phyloP scores from a whole-genome alignment of 1,140 invertebrate species.

The Plectrocnemia conspersa region DNA sequence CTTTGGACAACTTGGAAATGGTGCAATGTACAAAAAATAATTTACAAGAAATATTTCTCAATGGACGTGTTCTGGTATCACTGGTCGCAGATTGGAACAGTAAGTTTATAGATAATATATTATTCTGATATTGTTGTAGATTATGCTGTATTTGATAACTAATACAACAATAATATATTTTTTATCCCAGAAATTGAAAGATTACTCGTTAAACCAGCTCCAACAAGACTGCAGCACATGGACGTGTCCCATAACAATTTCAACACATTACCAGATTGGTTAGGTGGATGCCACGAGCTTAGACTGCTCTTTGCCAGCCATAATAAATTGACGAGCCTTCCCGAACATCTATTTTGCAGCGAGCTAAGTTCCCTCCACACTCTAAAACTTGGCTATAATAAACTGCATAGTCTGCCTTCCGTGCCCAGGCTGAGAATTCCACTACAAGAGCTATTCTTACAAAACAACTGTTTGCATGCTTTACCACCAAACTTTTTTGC shows the following conservation, averaged over 20 bases:
- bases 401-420: slow-evolving; percentile 63
- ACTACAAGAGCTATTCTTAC: slow-evolving; percentile 66
- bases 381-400: slow-evolving; percentile 71
- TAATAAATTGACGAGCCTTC: slow-evolving; percentile 64
- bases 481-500: slow-evolving; percentile 72
- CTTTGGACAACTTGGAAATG: slow-evolving; percentile 63
- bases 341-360: slow-evolving; percentile 67
- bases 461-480: slow-evolving; percentile 69
- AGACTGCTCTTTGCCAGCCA: slow-evolving; percentile 69
- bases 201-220: slow-evolving; percentile 59
- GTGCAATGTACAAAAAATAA: slow-evolving; percentile 69
- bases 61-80: slow-evolving; percentile 61
- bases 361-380: slow-evolving; percentile 65
- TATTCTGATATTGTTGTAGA: neutral
- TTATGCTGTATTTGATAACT: slow-evolving; percentile 28
- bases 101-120: slow-evolving; percentile 45
- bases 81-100: slow-evolving; percentile 72
- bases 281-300: slow-evolving; percentile 67
- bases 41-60: slow-evolving; percentile 62
- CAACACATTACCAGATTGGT: slow-evolving; percentile 70
- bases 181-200: slow-evolving; percentile 63
- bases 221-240: slow-evolving; percentile 64
- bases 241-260: slow-evolving; percentile 76
- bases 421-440: slow-evolving; percentile 61
- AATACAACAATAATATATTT: slow-evolving; percentile 29